phyloP scores from a whole-genome alignment of 2,797 vertebrate species.

The Pagetopsis macropterus region DNA sequence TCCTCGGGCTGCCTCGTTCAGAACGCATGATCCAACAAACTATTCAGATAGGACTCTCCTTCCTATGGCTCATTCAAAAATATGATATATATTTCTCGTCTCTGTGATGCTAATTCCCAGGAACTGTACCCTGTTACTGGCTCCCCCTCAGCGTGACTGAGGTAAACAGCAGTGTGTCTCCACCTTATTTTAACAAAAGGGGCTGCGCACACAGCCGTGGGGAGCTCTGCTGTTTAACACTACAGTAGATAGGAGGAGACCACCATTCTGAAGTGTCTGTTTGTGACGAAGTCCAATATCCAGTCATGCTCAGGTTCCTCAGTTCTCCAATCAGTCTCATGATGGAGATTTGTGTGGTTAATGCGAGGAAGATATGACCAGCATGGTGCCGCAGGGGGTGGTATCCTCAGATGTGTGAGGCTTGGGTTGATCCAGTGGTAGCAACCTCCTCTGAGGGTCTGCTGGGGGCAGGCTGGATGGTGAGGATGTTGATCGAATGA shows the following conservation, averaged over 20 bases:
- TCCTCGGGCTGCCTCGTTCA: too few relatives aligned
- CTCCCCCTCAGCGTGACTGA: too few relatives aligned
- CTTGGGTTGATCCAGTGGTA: too few relatives aligned
- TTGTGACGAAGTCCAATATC: neutral
- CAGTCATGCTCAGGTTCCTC: neutral
- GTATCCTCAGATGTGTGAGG: neutral
- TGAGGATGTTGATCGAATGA: neutral
- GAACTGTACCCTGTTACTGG: neutral
- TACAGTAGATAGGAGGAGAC: neutral
- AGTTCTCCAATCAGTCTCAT: neutral
- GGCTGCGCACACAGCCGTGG: neutral
- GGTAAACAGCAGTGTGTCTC: too few relatives aligned
- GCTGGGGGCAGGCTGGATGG: too few relatives aligned
- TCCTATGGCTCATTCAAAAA: too few relatives aligned
- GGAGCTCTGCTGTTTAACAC: neutral
- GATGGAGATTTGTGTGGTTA: neutral
- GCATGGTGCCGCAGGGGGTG: neutral
- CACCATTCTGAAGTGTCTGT: neutral
- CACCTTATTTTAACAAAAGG: neutral
- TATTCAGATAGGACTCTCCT: too few relatives aligned
- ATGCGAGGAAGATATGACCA: neutral
- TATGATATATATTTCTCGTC: too few relatives aligned
- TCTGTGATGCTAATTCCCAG: neutral
- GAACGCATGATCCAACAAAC: too few relatives aligned
- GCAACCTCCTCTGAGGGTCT: too few relatives aligned